Evolutionary conservation across 1,140 invertebrate species (phyloP), one percentile per base, ranked within the genome.

Genomic region (Eriocheir sinensis): DNA sequence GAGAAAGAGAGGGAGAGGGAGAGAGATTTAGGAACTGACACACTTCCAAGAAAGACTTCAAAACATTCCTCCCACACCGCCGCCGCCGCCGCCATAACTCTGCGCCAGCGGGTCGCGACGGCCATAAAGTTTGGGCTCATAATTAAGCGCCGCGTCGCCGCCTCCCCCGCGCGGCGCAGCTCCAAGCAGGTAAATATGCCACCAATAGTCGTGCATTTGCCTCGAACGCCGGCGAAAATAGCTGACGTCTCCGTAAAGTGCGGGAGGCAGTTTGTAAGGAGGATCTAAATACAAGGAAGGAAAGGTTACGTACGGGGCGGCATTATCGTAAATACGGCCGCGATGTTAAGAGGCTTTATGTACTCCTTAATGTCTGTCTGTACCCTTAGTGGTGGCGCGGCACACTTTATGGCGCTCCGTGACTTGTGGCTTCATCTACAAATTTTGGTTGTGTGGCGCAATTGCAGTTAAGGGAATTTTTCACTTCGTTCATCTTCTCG

Each of bases 1-100:
- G 21, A 90, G 89, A 90, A 44, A 90, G 89, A 53, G 44, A 53
- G 40, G 30, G 3, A 44, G 40, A 44, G 88, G 30, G 88, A 44
- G 30, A 32, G 17, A 60, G 44, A 72, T 72, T 72, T 72, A 36
- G 38, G n/a, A 9, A 36, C 3, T n/a, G 53, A 72, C 60, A 72
- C 60, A 72, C 12, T 72, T 72, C 60, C 60, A 6, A 72, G 60
- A 72, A 72, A 72, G 60, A 21, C 60, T 72, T 72, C 60, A 72
- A 72, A 72, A n/a, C 60, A 72, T 48, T 48, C 27, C 27, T 72
- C 60, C 60, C 60, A 72, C 60, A 72, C 60, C 27, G 27, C 60
- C 53, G 8, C 27, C 60, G 21, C 60, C 60, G 27, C 60, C 60
- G 27, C 60, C 60, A 21, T 72, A 72, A 72, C 60, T 72, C 27